Conservation (phyloP, 2,113 vertebrate genomes). For the Pelobates fuscus region DNA sequence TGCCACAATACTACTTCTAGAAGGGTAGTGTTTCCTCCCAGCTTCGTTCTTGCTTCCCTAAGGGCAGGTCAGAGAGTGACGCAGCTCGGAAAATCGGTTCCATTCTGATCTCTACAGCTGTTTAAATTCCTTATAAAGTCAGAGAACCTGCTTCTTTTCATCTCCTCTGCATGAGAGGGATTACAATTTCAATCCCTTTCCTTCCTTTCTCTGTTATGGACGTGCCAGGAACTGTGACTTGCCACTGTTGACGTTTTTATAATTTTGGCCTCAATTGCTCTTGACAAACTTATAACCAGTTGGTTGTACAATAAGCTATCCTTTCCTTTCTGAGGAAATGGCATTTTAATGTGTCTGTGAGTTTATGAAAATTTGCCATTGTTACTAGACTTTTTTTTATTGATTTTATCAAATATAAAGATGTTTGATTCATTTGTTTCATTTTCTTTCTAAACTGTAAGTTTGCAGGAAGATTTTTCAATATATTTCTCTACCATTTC, state of each 20-base stretch:
- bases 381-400: too few relatives aligned
- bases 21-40: neutral
- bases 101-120: neutral
- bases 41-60: neutral
- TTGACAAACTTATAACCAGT: neutral
- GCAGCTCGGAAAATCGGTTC: neutral
- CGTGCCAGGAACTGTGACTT: neutral
- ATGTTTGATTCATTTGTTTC: too few relatives aligned
- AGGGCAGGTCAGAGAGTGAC: neutral
- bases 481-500: too few relatives aligned
- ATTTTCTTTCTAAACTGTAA: too few relatives aligned
- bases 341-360: neutral
- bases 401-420: too few relatives aligned
- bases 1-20: neutral
- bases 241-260: neutral
- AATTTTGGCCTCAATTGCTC: neutral
- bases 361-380: too few relatives aligned
- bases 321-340: neutral
- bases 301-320: neutral
- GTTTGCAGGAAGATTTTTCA: too few relatives aligned
- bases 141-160: slow-evolving; percentile 1
- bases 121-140: neutral
- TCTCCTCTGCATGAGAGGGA: neutral
- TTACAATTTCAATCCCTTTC: neutral
- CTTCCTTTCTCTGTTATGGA: neutral